Percentiles rank a stretch among this genome's conserved stretches.
Conservation (phyloP, 2,797 vertebrate genomes). For the Hydrocynus forskahlii region DNA sequence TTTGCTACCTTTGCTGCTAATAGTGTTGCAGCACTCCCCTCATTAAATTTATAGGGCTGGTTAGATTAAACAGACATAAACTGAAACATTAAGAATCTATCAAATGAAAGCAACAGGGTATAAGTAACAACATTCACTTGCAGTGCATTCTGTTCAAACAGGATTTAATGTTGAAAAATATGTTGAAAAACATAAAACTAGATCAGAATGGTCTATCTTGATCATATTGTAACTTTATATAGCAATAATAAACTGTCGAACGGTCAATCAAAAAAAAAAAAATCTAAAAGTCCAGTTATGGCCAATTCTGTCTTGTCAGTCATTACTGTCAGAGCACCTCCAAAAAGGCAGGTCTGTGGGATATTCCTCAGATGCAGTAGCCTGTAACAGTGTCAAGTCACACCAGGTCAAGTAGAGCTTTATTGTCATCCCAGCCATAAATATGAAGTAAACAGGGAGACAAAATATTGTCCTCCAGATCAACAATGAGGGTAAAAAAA, state of each 20-base stretch:
- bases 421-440: no score
- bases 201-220: neutral
- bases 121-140: constrained; percentile 64
- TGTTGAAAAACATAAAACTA: constrained; percentile 4
- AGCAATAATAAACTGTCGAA: constrained; percentile 18
- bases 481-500: no score
- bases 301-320: neutral
- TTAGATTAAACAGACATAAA: constrained; percentile 70
- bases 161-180: constrained; percentile 33
- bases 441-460: no score
- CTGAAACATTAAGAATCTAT: constrained; percentile 71
- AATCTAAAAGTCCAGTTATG: neutral
- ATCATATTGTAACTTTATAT: constrained; percentile 9
- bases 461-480: no score
- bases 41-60: constrained; percentile 67
- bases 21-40: constrained; percentile 59
- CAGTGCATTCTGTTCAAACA: constrained; percentile 60
- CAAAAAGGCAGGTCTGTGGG: no score
- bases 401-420: no score
- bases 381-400: no score
- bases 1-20: constrained; percentile 54
- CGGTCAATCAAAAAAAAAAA: neutral
- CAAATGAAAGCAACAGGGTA: constrained; percentile 61
- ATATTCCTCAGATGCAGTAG: no score
- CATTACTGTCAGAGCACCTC: neutral